Evolutionary conservation across 1,140 invertebrate species (phyloP), one percentile per base, ranked within the genome.

Genomic region (Aleiodes sp.): DNA sequence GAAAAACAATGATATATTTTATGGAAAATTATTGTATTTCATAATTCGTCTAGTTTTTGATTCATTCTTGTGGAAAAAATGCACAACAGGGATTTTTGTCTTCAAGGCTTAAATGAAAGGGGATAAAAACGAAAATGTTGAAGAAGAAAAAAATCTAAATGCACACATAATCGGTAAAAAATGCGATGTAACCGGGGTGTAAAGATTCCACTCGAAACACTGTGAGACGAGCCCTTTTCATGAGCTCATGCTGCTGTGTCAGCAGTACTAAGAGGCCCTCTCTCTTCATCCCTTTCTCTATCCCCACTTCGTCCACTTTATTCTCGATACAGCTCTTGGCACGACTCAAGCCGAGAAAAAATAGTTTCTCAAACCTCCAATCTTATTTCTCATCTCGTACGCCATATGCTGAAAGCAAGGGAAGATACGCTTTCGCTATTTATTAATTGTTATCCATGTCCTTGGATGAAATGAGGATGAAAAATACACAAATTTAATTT

Each of bases 161-260:
- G 10, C 41, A 60, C 65, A 68, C 37, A 69, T 72, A 65, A 69
- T 72, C 70, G 70, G 10, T 24, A 57, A 67, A 63, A 71, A 75
- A 73, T 72, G 65, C 69, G 75, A 75, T 71, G 73, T 79, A 77
- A 79, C 75, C 65, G 61, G 33, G 64, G 46, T 64, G 72, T 66
- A 66, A 46, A 75, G 74, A 67, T 72, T 78, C 78, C 74, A 74
- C 74, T 77, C 70, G 75, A 80, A 80, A 77, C 39, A 70, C 52
- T 75, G 39, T 21, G 72, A 79, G 74, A 65, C 56, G 67, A 65
- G 72, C 67, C 70, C 74, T 78, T 65, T 71, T 72, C 61, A 60
- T 65, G 63, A 68, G 61, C 41, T 43, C 69, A 75, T 24, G 56
- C 60, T 78, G 78, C 78, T 80, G 78, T 73, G 75, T 80, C 78